Base-by-base conservation (phyloP, 2,113 vertebrate genomes). In the Telmatochromis sp. region DNA sequence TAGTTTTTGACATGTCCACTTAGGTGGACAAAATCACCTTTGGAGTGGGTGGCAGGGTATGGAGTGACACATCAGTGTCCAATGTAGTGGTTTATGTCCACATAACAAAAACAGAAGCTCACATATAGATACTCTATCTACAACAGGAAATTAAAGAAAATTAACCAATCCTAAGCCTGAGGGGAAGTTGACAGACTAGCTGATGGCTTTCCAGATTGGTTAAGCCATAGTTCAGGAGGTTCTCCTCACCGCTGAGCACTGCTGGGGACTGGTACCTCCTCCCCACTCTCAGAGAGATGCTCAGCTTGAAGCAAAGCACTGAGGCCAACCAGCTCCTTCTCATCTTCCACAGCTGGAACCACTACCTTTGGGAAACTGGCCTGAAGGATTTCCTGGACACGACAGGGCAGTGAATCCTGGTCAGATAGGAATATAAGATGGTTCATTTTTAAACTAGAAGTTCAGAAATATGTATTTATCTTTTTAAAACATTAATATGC, bases 381-480 rank as follows among this genome's bases (percentile, higher is more conserved):
- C 91, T 96, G 96, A 90, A 99, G 95, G 92, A 99, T 96, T 95
- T 96, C 95, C 86, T 97, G 97, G 92, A 98, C 95, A 81, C 95
- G 97, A 92, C 93, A 96, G 89, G 97, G 93, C 80, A 98, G 94
- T 2, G 96, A 96, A 91, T 81, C 94, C 98, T 99, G 60, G 7
- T 65, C 21, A 57, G 7, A 63, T n/a, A 23, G 51, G 11, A 26
- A 19, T 14, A 47, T 28, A 47, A 40, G 14, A 84, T 6, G 40
- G 21, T 68, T 68, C 2, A 54, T 47, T 55, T 26, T 57, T 28
- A 5, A 17, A 19, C 33, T 13, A 85, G 31, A 50, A 40, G 7
- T 37, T 35, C 2, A 31, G 6, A 82, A 50, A 63, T 42, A 42
- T 9, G 6, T 0, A 65, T 50, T 28, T 51, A n/a, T 45, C 15